Conservation (phyloP, 2,888 invertebrate genomes). For the Hanleya hanleyi region DNA sequence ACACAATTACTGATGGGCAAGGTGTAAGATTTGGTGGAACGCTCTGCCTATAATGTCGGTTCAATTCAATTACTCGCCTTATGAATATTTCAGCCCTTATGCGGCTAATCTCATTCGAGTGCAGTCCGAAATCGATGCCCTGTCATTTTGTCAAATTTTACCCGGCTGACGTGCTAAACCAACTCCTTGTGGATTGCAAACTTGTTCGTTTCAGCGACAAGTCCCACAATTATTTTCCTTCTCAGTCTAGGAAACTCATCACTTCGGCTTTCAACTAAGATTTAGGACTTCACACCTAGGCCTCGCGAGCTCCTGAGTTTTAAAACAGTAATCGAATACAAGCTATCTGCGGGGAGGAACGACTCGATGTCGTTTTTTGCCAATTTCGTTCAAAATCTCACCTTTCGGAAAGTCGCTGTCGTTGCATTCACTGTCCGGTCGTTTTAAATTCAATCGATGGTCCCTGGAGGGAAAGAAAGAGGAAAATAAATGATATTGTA, state of each 20-base stretch:
- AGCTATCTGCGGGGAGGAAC: background rate
- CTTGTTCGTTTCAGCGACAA: constrained; percentile 10
- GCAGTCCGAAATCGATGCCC: constrained; percentile 5
- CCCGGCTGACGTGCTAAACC: background rate
- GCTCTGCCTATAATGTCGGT: background rate
- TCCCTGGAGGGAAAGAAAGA: too few species aligned
- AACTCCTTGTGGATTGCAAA: constrained; percentile 5
- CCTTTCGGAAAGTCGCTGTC: constrained; percentile 52
- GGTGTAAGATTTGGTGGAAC: constrained; percentile 45
- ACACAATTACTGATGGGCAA: constrained; percentile 49
- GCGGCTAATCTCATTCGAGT: background rate
- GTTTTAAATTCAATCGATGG: constrained; percentile 57
- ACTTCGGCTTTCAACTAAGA: constrained; percentile 8
- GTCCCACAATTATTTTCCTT: constrained; percentile 5
- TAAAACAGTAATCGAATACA: constrained; percentile 5
- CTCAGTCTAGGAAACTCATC: constrained; percentile 1
- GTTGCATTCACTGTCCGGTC: constrained; percentile 50
- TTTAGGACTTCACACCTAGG: constrained; percentile 5
- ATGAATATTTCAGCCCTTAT: constrained; percentile 1
- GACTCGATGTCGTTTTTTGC: background rate
- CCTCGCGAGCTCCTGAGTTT: background rate
- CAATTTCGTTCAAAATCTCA: constrained; percentile 29
- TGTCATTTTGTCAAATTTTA: background rate
- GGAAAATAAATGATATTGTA: too few species aligned
- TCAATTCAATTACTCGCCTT: background rate